phyloP scores from a whole-genome alignment of 1,140 invertebrate genomes.

The Camponotus floridanus region DNA sequence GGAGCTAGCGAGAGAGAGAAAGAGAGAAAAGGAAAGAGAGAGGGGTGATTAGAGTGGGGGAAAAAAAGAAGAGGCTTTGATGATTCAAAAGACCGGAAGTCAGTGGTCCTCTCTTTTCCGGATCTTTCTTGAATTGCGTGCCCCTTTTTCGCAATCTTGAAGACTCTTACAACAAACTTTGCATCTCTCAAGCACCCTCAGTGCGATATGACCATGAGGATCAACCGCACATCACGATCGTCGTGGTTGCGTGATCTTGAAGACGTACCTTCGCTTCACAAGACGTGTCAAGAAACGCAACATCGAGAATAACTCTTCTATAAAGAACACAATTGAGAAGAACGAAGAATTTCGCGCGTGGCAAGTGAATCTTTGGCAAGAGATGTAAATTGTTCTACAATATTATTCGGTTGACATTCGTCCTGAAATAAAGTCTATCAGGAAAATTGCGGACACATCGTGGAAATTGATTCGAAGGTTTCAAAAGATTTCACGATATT shows the following conservation, averaged over 20 bases:
- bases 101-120: conserved; percentile 65
- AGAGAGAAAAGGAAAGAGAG: conserved; percentile 7
- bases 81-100: conserved; percentile 63
- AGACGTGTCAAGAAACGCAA: conserved; percentile 20
- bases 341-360: conserved; percentile 35
- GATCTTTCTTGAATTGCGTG: conserved; percentile 41
- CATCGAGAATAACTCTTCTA: conserved; percentile 36
- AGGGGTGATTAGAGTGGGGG: conserved; percentile 25
- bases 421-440: background rate
- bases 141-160: conserved; percentile 29
- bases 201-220: conserved; percentile 59
- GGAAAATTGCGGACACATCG: background rate
- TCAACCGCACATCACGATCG: conserved; percentile 41
- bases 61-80: conserved; percentile 39
- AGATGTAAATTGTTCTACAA: background rate
- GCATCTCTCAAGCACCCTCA: conserved; percentile 10
- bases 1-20: conserved; percentile 37
- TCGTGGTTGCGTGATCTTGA: conserved; percentile 36
- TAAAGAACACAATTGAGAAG: background rate
- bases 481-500: background rate
- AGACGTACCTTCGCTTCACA: conserved; percentile 55
- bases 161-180: conserved; percentile 40
- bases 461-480: background rate
- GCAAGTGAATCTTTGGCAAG: conserved; percentile 22
- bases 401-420: background rate